phyloP scores from a whole-genome alignment of 2,113 vertebrate species.

The Rhizomys pruinosus region DNA sequence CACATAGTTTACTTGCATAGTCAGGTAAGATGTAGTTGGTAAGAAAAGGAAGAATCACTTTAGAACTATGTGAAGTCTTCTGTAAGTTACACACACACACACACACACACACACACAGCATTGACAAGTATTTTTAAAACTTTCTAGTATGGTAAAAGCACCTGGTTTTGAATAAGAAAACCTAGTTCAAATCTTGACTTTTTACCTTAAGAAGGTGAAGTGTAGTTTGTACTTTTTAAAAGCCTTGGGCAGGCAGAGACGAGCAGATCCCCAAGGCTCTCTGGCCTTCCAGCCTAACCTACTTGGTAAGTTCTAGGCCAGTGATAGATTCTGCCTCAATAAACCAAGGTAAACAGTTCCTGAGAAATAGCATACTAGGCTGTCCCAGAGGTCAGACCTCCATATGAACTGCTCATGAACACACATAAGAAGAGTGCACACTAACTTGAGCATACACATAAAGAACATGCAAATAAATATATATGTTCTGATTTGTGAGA shows the following conservation, averaged over 20 bases:
- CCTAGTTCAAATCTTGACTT: conserved; percentile 17
- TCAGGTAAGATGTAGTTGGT: background rate
- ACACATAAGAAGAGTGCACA: background rate
- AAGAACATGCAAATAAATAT: background rate
- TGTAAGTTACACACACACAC: background rate
- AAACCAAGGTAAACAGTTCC: background rate
- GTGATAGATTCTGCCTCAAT: background rate
- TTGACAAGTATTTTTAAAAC: background rate
- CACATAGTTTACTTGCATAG: background rate
- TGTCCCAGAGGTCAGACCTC: background rate
- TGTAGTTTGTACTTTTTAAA: too few relatives aligned
- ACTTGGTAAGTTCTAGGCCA: background rate
- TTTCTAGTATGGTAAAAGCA: conserved; percentile 14
- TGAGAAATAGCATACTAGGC: background rate
- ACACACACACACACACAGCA: background rate
- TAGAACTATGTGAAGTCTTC: background rate
- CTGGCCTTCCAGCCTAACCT: background rate
- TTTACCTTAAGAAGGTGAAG: background rate
- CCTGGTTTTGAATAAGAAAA: conserved; percentile 28
- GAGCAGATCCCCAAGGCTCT: too few relatives aligned
- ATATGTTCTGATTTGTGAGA: conserved; percentile 22
- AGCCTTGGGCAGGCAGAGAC: background rate
- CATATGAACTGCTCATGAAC: background rate
- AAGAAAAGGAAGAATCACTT: background rate
- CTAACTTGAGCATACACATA: background rate